A percentile compares a stretch with the other conserved stretches of the same genome.
Conservation (phyloP, 2,888 invertebrate genomes). For the Pachydiplax longipennis region DNA sequence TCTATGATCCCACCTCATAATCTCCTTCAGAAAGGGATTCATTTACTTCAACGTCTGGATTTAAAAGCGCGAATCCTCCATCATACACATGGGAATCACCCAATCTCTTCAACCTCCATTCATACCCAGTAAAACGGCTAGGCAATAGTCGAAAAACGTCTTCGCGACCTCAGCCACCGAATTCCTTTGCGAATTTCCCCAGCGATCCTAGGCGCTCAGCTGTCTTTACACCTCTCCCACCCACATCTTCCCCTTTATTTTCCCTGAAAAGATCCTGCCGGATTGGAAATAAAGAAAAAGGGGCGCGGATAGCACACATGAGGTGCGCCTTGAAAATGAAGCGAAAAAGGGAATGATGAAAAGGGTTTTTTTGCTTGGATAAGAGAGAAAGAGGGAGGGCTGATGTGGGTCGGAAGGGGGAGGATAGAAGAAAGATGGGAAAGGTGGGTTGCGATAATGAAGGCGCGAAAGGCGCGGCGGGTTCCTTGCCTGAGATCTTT, state of each 20-base stretch:
- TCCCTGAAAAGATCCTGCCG: not conserved
- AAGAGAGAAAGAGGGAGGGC: not conserved
- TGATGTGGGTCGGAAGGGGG: not conserved
- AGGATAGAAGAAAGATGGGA: not conserved
- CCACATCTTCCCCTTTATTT: not conserved
- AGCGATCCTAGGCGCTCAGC: not conserved
- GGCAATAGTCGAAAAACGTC: not conserved
- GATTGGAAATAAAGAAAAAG: not conserved
- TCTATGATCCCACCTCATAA: too few species aligned
- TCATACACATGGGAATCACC: too few species aligned
- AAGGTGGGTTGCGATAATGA: not conserved
- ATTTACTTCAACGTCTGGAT: too few species aligned
- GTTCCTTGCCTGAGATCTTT: constrained; percentile 7
- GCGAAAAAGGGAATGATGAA: not conserved
- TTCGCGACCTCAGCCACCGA: not conserved
- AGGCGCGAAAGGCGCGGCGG: not conserved
- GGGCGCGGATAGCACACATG: not conserved
- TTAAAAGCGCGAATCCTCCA: too few species aligned
- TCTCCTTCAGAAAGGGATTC: too few species aligned
- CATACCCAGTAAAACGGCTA: too few species aligned
- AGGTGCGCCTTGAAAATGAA: not conserved
- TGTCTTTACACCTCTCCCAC: not conserved
- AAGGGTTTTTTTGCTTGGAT: constrained; percentile 20
- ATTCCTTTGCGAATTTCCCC: not conserved
- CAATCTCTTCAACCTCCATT: too few species aligned